Conservation (phyloP, 2,797 vertebrate species). For the Selene dorsalis region DNA sequence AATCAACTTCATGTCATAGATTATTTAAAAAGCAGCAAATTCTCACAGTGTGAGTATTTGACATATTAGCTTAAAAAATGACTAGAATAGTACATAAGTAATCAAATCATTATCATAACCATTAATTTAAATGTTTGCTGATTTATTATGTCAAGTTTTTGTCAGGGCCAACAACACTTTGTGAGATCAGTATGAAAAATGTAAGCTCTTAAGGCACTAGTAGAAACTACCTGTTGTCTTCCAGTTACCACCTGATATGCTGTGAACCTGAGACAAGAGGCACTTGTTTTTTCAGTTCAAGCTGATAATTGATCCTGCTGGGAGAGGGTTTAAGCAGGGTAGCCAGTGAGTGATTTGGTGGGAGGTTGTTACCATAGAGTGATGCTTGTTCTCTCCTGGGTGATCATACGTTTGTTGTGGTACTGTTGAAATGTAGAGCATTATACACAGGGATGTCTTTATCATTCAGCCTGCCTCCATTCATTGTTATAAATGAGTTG, state of each 20-base stretch:
- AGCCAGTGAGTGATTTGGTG: background rate
- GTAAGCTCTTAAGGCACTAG: too few species aligned
- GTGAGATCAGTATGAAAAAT: background rate
- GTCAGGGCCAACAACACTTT: background rate
- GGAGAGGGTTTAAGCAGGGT: constrained; percentile 15
- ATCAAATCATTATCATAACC: too few species aligned
- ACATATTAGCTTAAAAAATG: background rate
- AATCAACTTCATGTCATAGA: background rate
- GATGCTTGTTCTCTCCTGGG: background rate
- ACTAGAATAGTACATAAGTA: background rate
- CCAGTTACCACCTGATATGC: background rate
- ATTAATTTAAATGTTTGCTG: background rate
- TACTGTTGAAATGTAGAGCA: background rate
- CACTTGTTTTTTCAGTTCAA: background rate
- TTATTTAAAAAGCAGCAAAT: background rate
- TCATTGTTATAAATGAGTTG: too few species aligned
- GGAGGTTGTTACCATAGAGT: background rate
- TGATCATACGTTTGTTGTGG: background rate
- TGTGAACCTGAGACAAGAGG: background rate
- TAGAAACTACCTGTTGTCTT: background rate
- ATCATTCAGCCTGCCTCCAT: too few species aligned
- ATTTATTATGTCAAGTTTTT: background rate
- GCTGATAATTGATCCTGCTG: constrained; percentile 30
- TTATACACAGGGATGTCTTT: background rate
- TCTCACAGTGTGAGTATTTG: background rate